Evolutionary conservation across 1,140 invertebrate genomes (phyloP).

Genomic region (Trialeurodes vaporariorum): DNA sequence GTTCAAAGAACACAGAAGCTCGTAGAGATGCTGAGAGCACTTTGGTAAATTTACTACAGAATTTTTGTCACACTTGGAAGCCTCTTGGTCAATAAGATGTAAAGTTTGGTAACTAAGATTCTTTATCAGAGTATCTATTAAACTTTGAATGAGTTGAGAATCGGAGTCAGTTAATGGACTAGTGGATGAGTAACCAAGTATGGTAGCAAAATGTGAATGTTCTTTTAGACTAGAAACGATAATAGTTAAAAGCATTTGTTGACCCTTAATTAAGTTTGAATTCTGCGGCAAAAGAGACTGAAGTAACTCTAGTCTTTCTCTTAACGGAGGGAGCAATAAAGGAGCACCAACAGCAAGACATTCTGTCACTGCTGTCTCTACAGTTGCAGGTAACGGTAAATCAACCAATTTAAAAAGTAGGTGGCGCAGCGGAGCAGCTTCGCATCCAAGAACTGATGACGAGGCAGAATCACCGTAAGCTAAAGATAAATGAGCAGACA

Average conservation of each 20-base stretch:
- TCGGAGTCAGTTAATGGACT: background rate
- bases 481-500: slow-evolving; percentile 47
- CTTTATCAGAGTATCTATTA: background rate
- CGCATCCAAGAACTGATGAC: slow-evolving; percentile 37
- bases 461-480: slow-evolving; percentile 40
- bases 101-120: slow-evolving; percentile 1
- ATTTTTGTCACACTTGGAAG: slow-evolving; percentile 24
- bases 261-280: slow-evolving; percentile 43
- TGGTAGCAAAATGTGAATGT: slow-evolving; percentile 42
- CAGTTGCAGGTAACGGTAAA: slow-evolving; percentile 39
- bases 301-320: slow-evolving; percentile 45
- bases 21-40: slow-evolving; percentile 36
- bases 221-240: slow-evolving; percentile 50
- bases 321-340: slow-evolving; percentile 45
- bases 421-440: slow-evolving; percentile 43
- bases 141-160: background rate
- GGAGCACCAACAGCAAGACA: slow-evolving; percentile 45
- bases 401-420: slow-evolving; percentile 49
- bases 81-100: slow-evolving; percentile 23
- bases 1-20: slow-evolving; percentile 44
- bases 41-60: slow-evolving; percentile 28
- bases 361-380: slow-evolving; percentile 43
- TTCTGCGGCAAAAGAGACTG: slow-evolving; percentile 45
- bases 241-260: slow-evolving; percentile 48
- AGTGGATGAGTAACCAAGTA: slow-evolving; percentile 34